phyloP scores from a whole-genome alignment of 2,113 vertebrate genomes.

The Alligator sinensis region DNA sequence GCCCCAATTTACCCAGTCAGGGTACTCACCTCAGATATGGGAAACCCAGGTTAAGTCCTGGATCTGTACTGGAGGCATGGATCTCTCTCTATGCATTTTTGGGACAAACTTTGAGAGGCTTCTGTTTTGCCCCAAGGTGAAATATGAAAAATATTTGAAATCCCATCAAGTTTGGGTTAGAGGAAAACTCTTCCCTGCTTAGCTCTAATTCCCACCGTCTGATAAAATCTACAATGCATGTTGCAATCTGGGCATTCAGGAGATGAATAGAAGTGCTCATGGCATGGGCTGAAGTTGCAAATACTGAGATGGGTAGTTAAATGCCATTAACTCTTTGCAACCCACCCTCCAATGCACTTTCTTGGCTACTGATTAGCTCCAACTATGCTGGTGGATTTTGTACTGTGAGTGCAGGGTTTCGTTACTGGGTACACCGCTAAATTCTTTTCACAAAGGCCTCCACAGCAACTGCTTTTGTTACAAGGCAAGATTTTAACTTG shows the following conservation, averaged over 20 bases:
- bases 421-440: no score
- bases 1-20: background rate
- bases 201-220: background rate
- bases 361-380: background rate
- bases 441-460: background rate
- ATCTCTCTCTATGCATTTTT: no score
- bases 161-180: no score
- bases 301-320: background rate
- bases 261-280: background rate
- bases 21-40: background rate
- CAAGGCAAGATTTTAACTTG: rapidly evolving
- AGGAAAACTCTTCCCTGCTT: no score
- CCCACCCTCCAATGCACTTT: background rate
- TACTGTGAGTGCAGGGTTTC: no score
- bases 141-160: no score
- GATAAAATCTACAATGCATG: no score
- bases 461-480: background rate
- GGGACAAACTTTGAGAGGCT: no score
- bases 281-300: background rate
- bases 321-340: background rate
- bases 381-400: background rate
- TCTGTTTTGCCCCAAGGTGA: no score
- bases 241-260: background rate
- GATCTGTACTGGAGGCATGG: no score
- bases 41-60: no score